Evolutionary conservation across 2,888 invertebrate species (phyloP), one percentile per base, ranked within the genome.

Genomic region (Abrostola triplasia): DNA sequence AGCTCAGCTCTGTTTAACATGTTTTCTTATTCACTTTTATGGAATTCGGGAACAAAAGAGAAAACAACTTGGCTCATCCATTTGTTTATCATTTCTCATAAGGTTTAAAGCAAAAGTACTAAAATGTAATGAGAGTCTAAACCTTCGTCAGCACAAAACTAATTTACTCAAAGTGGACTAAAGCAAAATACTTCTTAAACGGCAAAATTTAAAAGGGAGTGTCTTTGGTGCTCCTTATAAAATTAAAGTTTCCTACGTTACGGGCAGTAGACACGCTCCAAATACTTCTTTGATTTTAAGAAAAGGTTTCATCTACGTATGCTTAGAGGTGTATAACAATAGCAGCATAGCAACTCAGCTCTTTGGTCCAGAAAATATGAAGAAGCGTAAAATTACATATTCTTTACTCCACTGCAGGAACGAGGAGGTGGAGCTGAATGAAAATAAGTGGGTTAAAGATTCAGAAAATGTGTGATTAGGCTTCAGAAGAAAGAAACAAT

Each of bases 1-100:
- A 48, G 42, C 40, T 62, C 47, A 38, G 37, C 63, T 51, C 35
- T 53, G 48, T 62, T 61, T 47, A 59, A 50, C 61, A 62, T 58
- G 38, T 59, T 42, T 51, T 13, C 8, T 61, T 54, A 64, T 60
- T 55, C 41, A 36, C 42, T 49, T 36, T 37, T 36, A 55, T 51
- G 35, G 53, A 40, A 42, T 42, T 42, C 12, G 12, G 42, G 12
- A 47, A 47, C 44, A 24, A 24, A 47, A 47, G 44, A 47, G 13
- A 47, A 47, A 47, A 24, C 24, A 47, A 47, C 13, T 47, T 13
- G 9, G 13, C 44, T 9, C 44, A 47, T 47, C 24, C 13, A 47
- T 47, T 47, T 47, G 44, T 24, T 9, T 9, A 24, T 0, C 13
- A 24, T 13, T 13, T 10, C 44, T 9, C 4, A 8, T 44, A 44